Base-by-base conservation (phyloP, 2,113 vertebrate species). In the Setophaga kirtlandii region DNA sequence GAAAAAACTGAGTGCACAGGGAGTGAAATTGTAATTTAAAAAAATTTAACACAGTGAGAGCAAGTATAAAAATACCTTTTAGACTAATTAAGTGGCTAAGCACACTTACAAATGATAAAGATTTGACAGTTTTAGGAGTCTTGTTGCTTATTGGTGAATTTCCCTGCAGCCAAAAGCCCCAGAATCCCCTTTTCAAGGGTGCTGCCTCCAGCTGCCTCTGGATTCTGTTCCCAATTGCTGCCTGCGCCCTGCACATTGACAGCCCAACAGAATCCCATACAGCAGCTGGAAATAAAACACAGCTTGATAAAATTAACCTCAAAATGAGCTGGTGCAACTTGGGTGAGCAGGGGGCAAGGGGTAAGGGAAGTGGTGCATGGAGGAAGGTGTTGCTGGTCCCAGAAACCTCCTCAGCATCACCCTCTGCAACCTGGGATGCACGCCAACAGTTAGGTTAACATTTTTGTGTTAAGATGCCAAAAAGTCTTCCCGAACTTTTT, bases 361-460 rank as follows among this genome's bases (percentile, higher is more conserved):
- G 3, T 6, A 59, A 52, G 46, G 64, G 74, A 5, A 30, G 63
- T 2, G 30, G 46, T n/a, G 63, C 1, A 2, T 3, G 8, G 39
- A 55, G 68, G 24, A 15, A 35, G 23, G 27, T 0, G 0, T 8
- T 0, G 7, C 42, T 31, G 52, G 28, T 44, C 39, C 22, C 0
- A 2, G 47, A 49, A 28, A 68, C 27, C 7, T 19, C 41, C 44
- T 42, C 63, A 33, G n/a, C 4, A 22, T 21, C 25, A 4, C 30
- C 13, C 15, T 33, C 63, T 22, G 55, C 50, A 35, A 31, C 30
- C 33, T 42, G 44, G 3, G 10, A 41, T 10, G 9, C 17, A 28
- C 28, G 25, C 27, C 16, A 52, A 52, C 50, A 30, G 24, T 47
- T 22, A 15, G 21, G 39, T n/a, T 39, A 75, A 77, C 37, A 25